A percentile compares a stretch with the other conserved stretches of the same genome.
Evolutionary conservation across 2,113 vertebrate species (phyloP).

Genomic region (Onychostoma macrolepis): DNA sequence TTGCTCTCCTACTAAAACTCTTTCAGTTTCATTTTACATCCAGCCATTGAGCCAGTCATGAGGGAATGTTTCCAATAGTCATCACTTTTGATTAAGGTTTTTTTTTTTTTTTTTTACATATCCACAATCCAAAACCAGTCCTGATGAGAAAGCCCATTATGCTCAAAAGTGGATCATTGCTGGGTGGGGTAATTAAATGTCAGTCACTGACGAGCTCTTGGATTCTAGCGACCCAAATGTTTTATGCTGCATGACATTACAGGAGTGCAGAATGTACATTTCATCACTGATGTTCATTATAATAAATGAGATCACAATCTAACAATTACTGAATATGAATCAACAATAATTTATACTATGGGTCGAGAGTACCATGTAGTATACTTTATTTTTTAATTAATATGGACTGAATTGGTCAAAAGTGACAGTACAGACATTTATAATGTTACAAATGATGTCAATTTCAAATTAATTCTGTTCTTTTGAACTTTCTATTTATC

Average conservation of each 20-base stretch:
- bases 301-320: no score
- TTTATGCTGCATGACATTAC: background rate
- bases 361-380: no score
- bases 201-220: background rate
- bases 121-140: background rate
- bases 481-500: background rate
- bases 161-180: background rate
- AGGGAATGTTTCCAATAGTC: background rate
- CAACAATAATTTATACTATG: background rate
- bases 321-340: background rate
- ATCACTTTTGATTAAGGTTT: background rate
- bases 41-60: background rate
- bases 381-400: background rate
- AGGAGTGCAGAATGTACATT: background rate
- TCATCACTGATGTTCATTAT: background rate
- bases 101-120: background rate
- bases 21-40: background rate
- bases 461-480: background rate
- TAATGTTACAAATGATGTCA: background rate
- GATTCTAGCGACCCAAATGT: background rate
- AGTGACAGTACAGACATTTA: background rate
- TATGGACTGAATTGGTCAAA: background rate
- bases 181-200: background rate
- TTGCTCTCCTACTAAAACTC: background rate
- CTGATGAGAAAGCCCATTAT: background rate